Evolutionary conservation across 2,113 vertebrate genomes (phyloP), one percentile per base, ranked within the genome.

Genomic region (Nothoprocta pentlandii): DNA sequence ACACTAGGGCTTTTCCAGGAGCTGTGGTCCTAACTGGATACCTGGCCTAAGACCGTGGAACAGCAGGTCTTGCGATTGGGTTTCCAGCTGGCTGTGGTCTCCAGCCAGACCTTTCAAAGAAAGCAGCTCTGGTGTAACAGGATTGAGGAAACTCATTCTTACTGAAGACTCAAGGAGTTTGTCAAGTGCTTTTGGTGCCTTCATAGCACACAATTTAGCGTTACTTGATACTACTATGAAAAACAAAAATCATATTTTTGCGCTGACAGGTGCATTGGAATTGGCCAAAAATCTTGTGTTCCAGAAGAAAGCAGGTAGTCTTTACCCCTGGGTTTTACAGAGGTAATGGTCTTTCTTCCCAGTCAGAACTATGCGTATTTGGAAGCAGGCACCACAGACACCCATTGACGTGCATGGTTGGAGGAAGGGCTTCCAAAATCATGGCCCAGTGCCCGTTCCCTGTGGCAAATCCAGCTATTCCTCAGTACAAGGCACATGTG

Each of bases 241-340:
- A 49, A 56, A 30, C 15, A 56, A 73, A 68, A 36, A 70, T 17
- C 10, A 10, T 42, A 4, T 5, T 6, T 21, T 15, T 30, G 26
- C 54, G n/a, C 34, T 66, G 64, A 8, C 53, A 10, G 0, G 0
- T 46, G 66, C 3, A 26, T 6, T 21, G 41, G 77, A 84, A 66
- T 20, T 58, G 41, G 13, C 53, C 32, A 56, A 3, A 14, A 3
- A 14, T 53, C 46, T 39, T 1, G 0, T n/a, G 5, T 49, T 75
- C 56, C 66, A 20, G 34, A 36, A 76, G 56, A 42, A 47, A 59
- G 39, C 28, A 63, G 32, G 12, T 30, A 34, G 28, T 56, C 3
- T 3, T 12, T 58, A 17, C 54, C 28, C 16, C 28, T 32, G 28
- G 30, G 54, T 58, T 58, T 56, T 41, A 6, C 32, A 28, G 51